These are phyloP conservation scores for Hemibagrus wyckioides DNA, from an alignment of 2,113 vertebrate species.

Conservation along the genomic window DNA sequence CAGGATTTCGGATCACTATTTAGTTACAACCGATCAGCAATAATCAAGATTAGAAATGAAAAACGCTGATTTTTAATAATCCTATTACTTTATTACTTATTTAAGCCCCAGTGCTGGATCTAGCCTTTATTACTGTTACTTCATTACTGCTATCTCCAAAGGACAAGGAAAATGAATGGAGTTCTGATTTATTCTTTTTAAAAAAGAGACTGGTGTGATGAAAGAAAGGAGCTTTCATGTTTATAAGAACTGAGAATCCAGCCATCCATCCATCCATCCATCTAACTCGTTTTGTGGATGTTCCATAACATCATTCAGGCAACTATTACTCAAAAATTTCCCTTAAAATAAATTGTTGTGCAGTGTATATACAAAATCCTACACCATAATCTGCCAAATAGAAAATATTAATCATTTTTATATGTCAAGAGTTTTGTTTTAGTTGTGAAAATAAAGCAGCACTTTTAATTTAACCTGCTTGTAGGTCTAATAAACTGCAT, in stretches of 20 bases:
- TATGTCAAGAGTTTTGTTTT: too few relatives aligned
- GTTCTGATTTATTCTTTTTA: background rate
- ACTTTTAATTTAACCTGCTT: too few relatives aligned
- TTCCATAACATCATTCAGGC: background rate
- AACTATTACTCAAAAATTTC: background rate
- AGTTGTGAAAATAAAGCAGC: too few relatives aligned
- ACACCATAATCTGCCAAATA: too few relatives aligned
- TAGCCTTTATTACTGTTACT: background rate
- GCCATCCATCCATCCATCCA: too few relatives aligned
- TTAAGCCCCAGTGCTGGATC: background rate
- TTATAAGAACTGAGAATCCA: background rate
- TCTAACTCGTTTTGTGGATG: background rate
- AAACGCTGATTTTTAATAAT: background rate
- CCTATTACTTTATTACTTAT: background rate
- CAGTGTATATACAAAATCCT: background rate
- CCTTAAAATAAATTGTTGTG: background rate
- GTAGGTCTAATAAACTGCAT: too few relatives aligned
- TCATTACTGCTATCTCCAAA: background rate
- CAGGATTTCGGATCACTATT: background rate
- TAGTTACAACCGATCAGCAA: background rate
- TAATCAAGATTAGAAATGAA: background rate
- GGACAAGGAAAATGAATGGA: background rate
- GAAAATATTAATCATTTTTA: too few relatives aligned
- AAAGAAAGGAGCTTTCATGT: background rate
- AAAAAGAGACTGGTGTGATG: background rate